Conservation (phyloP, 2,797 vertebrate genomes). For the Malurus leucopterus region DNA sequence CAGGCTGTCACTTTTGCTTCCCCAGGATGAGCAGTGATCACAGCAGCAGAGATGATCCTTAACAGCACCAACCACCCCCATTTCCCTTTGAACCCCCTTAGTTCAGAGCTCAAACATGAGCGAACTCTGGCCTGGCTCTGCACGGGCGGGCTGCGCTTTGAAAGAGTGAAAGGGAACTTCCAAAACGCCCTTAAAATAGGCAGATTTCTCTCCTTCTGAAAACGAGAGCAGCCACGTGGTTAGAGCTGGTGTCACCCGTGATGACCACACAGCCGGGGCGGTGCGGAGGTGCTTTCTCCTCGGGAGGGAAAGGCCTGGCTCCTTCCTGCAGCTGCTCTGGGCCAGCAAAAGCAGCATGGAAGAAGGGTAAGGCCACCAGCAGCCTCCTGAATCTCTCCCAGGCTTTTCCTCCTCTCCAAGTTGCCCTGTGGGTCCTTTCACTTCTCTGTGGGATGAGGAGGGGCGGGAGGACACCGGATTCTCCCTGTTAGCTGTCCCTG, state of each 20-base stretch:
- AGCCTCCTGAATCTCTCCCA: not conserved
- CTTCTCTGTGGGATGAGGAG: not conserved
- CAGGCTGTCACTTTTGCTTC: not conserved
- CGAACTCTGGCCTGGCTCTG: not conserved
- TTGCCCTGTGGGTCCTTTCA: not conserved
- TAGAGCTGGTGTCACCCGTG: slow-evolving; percentile 48
- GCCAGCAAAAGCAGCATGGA: slow-evolving; percentile 28
- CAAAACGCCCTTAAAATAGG: slow-evolving; percentile 56
- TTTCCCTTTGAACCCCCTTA: accelerated
- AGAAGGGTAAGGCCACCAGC: slow-evolving; percentile 36
- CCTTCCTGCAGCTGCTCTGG: not conserved
- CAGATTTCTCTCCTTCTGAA: slow-evolving; percentile 36
- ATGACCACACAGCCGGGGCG: slow-evolving; percentile 23
- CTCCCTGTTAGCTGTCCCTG: not conserved
- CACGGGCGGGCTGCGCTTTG: not conserved
- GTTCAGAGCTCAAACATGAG: not conserved
- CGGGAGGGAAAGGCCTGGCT: slow-evolving; percentile 1
- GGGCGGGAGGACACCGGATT: not conserved
- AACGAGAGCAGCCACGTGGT: slow-evolving; percentile 55
- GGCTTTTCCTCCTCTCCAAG: not conserved
- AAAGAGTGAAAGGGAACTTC: slow-evolving; percentile 45
- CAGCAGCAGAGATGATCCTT: not conserved
- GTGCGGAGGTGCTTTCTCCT: not conserved
- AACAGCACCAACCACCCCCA: accelerated
- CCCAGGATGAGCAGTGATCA: not conserved